Evolutionary conservation across 2,113 vertebrate genomes (phyloP).

Genomic region (Rattus norvegicus): DNA sequence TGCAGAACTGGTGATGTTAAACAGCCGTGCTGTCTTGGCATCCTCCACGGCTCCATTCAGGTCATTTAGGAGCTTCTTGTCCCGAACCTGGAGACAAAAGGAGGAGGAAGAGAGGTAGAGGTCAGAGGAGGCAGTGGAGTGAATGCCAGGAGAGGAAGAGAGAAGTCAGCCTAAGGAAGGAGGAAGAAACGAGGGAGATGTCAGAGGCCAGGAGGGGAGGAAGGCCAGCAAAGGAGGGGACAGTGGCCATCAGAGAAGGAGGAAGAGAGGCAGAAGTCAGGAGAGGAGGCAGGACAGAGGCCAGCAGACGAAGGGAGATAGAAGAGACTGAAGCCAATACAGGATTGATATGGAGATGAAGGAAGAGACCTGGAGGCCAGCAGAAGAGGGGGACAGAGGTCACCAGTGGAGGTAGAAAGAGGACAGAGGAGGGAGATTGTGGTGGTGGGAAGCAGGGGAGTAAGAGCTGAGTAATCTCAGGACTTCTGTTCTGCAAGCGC

Average conservation of each 20-base stretch:
- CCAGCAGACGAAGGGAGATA: not conserved
- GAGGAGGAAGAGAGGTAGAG: not conserved
- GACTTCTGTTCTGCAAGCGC: fast-evolving
- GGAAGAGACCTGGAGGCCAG: not conserved
- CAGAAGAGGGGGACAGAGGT: not conserved
- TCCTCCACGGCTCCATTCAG: constrained; percentile 89
- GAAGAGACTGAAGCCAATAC: not conserved
- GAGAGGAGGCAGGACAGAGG: not conserved
- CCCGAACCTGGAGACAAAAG: constrained; percentile 84
- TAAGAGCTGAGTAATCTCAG: too few relatives aligned
- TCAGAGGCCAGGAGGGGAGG: too few relatives aligned
- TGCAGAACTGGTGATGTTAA: constrained; percentile 91
- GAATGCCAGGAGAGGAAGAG: fast-evolving
- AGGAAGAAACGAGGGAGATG: not conserved
- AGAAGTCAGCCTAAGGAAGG: not conserved
- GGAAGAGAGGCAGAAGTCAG: not conserved
- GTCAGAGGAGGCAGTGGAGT: not conserved
- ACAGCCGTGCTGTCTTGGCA: constrained; percentile 89
- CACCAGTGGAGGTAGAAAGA: not conserved
- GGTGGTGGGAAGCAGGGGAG: not conserved
- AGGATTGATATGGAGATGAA: too few relatives aligned
- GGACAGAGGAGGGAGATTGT: not conserved
- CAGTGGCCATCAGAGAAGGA: not conserved
- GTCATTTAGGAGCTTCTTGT: constrained; percentile 91
- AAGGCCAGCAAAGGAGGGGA: not conserved